These are phyloP conservation scores for Drosophila anomalata DNA, from an alignment of 2,888 invertebrate species.

Conservation along the genomic window DNA sequence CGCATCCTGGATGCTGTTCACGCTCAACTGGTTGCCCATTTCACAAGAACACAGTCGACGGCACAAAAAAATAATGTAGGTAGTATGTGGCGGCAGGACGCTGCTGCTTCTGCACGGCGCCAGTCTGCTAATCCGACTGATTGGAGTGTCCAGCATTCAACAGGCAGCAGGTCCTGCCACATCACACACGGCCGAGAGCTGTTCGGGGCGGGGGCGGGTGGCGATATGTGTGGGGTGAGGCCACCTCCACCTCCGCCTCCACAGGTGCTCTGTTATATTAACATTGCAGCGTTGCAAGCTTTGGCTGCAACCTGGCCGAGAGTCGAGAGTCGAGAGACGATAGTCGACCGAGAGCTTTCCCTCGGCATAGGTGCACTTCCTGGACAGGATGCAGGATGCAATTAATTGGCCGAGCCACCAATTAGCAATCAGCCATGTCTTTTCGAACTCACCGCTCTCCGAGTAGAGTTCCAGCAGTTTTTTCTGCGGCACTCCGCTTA, in stretches of 20 bases:
- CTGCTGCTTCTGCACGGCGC: constrained; percentile 71
- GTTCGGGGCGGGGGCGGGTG: background rate
- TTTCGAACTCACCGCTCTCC: background rate
- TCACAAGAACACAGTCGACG: background rate
- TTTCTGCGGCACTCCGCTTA: background rate
- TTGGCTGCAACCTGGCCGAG: constrained; percentile 16
- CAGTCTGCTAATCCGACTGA: constrained; percentile 77
- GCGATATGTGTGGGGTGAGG: background rate
- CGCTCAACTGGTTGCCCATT: constrained; percentile 80
- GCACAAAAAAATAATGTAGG: constrained; percentile 16
- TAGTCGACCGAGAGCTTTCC: constrained; percentile 15
- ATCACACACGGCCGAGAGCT: constrained; percentile 15
- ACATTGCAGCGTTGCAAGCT: constrained; percentile 37
- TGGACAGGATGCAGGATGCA: constrained; percentile 10
- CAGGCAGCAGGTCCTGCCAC: constrained; percentile 57
- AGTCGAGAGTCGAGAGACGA: constrained; percentile 7
- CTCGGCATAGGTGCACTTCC: background rate
- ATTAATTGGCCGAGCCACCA: background rate
- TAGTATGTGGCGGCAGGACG: constrained; percentile 39
- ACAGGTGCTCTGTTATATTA: constrained; percentile 48
- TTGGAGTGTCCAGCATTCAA: constrained; percentile 62
- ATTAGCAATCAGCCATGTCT: background rate
- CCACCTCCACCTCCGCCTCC: background rate
- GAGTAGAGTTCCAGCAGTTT: background rate
- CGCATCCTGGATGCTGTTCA: constrained; percentile 78